Evolutionary conservation across 2,113 vertebrate species (phyloP), one percentile per base, ranked within the genome.

Genomic region (Brienomyrus longianalis): DNA sequence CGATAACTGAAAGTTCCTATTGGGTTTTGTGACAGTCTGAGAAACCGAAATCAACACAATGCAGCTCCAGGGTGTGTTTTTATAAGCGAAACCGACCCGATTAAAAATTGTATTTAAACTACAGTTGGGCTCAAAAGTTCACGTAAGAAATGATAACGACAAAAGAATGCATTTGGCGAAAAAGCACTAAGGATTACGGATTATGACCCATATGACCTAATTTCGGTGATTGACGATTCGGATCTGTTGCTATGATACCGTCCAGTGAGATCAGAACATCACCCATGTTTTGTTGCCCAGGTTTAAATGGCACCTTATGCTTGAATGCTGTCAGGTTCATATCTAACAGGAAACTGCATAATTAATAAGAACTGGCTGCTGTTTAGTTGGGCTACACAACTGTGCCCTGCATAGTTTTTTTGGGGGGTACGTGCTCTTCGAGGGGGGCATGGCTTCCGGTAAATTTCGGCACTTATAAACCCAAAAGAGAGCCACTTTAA

Each of bases 201-300:
- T 90, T 80, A 87, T 45, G 59, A 23, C 62, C 23, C 62, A 77
- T 52, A 54, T 87, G 89, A 90, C 89, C 85, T 39, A 74, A 47
- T 86, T 89, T 43, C 15, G 5, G 35, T 84, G 15, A 77, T 1
- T 87, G 48, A 48, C 47, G 19, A 19, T 21, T 50, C 59, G 62
- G 23, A 66, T 13, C 56, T 48, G 89, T 89, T 89, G 83, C 89
- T 89, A 86, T 86, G 83, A 89, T 39, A 89, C 88, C 70, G 47
- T 47, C 83, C 45, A 83, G 77, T 83, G 77, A 43, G 74, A 43
- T 80, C 74, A 43, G 74, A 83, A 83, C 77, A 9, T 83, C 39
- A 39, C 43, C 35, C 15, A 83, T 45, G 45, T 83, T 83, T 83
- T 83, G 77, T 83, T 83, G 39, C 19, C 6, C 77, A 10, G 77